Evolutionary conservation across 2,797 vertebrate species (phyloP), one percentile per base, ranked within the genome.

Genomic region (Eidolon dupreanum): DNA sequence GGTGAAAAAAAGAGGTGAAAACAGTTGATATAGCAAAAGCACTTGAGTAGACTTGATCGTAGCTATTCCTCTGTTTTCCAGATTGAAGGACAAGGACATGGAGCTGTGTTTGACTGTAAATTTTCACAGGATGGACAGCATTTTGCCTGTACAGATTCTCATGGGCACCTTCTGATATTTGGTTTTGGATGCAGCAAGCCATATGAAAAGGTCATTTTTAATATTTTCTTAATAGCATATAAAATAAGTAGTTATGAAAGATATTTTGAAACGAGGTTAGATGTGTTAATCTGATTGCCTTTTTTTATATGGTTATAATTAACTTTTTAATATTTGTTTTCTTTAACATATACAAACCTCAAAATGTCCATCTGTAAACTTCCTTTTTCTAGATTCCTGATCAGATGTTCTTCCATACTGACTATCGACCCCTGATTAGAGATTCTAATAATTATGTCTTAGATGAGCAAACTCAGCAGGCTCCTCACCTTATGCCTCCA

Each of bases 321-420:
- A 22, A 89, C 31, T 53, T 26, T 66, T 93, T 68, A 94, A 41
- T 85, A 43, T 93, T 70, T 94, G 38, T 82, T 93, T 82, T 83
- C 51, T 95, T 88, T 63, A 63, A 91, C 6, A 55, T 85, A 26
- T 3, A 26, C 33, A 78, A 93, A 82, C 51, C 85, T 84, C 22
- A 93, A 49, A 28, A 8, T 94, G 53, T 26, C 95, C 68, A 86
- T 65, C 3, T 95, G 2, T 93, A 70, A 94, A 43, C 68, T 89
- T 73, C 0, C 22, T 95, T 96, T 89, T 97, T 97, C 63, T 97
- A 99, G 99, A 99, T 99, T 98, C 99, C 99, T 93, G 99, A 99
- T 98, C 99, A 99, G 98, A 99, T 99, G 98, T 99, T 99, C 98
- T 99, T 99, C 98, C 99, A 99, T 98, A 99, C 99, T 16, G 99